Conservation (phyloP, 2,888 invertebrate genomes). For the Eulithis prunata region DNA sequence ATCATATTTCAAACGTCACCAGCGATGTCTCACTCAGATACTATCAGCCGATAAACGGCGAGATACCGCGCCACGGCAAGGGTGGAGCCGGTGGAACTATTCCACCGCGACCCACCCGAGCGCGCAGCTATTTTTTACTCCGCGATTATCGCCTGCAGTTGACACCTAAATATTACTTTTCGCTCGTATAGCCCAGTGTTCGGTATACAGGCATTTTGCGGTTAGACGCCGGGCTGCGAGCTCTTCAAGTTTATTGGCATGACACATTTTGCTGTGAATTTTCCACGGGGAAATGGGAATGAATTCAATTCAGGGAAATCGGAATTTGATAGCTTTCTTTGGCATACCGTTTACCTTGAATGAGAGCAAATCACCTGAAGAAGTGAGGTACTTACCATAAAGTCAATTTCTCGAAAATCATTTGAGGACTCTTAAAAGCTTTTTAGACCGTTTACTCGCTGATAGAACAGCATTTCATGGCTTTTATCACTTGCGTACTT, state of each 20-base stretch:
- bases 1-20: slow-evolving; percentile 85
- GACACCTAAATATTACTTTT: slow-evolving; percentile 84
- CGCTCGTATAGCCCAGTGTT: slow-evolving; percentile 58
- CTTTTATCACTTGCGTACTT: neutral
- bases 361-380: slow-evolving; percentile 30
- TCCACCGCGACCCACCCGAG: slow-evolving; percentile 44
- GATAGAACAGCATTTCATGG: too few relatives aligned
- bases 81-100: slow-evolving; percentile 70
- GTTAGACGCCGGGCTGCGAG: slow-evolving; percentile 60
- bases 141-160: slow-evolving; percentile 82
- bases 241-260: slow-evolving; percentile 73
- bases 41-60: slow-evolving; percentile 81
- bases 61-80: slow-evolving; percentile 64
- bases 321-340: slow-evolving; percentile 40
- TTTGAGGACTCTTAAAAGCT: neutral
- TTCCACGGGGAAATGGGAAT: slow-evolving; percentile 53
- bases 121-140: slow-evolving; percentile 76
- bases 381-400: slow-evolving; percentile 11
- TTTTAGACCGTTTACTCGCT: neutral
- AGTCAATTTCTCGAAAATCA: slow-evolving; percentile 21
- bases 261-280: slow-evolving; percentile 62
- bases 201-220: slow-evolving; percentile 70
- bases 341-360: slow-evolving; percentile 36
- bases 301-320: slow-evolving; percentile 48
- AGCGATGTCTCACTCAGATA: slow-evolving; percentile 84